Evolutionary conservation across 2,113 vertebrate genomes (phyloP).

Genomic region (Panurus biarmicus): DNA sequence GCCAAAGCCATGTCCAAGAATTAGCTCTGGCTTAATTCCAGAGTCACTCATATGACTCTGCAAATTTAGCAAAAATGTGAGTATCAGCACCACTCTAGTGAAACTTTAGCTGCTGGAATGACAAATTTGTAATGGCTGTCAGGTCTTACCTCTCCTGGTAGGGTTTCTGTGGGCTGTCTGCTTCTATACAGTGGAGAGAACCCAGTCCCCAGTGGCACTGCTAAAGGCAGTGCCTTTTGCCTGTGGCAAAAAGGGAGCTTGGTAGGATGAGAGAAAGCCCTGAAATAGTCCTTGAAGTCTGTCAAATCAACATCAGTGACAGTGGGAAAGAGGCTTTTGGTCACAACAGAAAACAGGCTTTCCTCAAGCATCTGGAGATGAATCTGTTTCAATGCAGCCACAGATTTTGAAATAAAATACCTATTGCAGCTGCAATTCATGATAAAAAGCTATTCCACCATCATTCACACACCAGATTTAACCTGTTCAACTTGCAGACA

Average conservation of each 20-base stretch:
- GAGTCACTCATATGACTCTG: not conserved
- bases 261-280: not conserved
- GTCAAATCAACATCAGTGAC: not conserved
- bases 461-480: not conserved
- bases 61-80: not conserved
- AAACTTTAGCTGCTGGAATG: not conserved
- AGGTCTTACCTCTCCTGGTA: not conserved
- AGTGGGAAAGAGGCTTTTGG: not conserved
- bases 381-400: not conserved
- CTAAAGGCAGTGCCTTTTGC: not conserved
- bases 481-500: not conserved
- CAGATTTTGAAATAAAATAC: not conserved
- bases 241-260: not conserved
- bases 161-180: not conserved
- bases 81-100: not conserved
- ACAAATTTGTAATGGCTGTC: not conserved
- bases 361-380: not conserved
- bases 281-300: not conserved
- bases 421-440: not conserved
- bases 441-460: not conserved
- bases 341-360: not conserved
- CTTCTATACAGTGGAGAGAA: not conserved
- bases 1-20: not conserved
- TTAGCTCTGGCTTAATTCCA: not conserved
- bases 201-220: accelerated